Evolutionary conservation across 2,797 vertebrate species (phyloP).

Genomic region (Smutsia gigantea): DNA sequence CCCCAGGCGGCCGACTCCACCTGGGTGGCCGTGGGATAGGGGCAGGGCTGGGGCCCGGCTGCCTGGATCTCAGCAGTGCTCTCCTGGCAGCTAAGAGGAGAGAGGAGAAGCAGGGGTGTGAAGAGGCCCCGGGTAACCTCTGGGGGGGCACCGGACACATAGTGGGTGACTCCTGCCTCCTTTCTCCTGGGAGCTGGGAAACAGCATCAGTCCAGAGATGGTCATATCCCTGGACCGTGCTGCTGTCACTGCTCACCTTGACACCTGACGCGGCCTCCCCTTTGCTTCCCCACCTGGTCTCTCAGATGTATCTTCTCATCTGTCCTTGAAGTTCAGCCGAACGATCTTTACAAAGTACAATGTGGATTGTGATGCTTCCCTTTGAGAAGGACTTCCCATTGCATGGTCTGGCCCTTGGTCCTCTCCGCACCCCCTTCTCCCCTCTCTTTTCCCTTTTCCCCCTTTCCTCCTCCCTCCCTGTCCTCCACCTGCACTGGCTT

Average conservation of each 20-base stretch:
- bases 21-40: fast-evolving
- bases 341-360: not conserved
- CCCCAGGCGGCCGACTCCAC: too few relatives aligned
- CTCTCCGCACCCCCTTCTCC: too few relatives aligned
- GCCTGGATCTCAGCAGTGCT: not conserved
- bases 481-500: not conserved
- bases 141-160: not conserved
- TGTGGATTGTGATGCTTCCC: too few relatives aligned
- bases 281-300: not conserved
- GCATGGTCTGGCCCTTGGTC: too few relatives aligned
- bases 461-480: not conserved
- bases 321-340: not conserved
- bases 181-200: not conserved
- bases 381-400: not conserved
- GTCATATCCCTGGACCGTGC: not conserved
- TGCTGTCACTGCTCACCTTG: fast-evolving
- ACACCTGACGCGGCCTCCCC: not conserved
- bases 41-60: not conserved
- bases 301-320: not conserved
- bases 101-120: not conserved
- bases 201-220: not conserved
- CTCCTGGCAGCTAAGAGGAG: not conserved
- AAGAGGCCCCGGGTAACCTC: not conserved
- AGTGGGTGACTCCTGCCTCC: not conserved
- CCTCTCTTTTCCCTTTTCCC: not conserved